Percentiles rank a stretch among this genome's conserved stretches.
These are phyloP conservation scores for Otolemur garnettii DNA, from an alignment of 2,113 vertebrate genomes.

Conservation along the genomic window DNA sequence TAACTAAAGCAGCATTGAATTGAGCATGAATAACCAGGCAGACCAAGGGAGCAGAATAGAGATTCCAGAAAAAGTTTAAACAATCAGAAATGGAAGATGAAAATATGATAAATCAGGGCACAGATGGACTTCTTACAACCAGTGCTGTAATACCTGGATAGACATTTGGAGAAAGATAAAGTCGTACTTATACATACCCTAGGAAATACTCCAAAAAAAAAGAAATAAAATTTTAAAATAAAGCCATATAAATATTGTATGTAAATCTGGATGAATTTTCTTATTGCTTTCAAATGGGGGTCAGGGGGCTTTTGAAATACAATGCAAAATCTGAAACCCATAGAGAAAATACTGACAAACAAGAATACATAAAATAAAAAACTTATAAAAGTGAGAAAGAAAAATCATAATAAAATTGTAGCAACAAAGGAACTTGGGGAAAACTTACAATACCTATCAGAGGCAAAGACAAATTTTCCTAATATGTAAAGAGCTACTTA, in stretches of 20 bases:
- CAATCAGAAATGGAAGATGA: neutral
- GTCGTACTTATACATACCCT: neutral
- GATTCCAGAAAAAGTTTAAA: constrained; percentile 20
- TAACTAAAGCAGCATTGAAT: neutral
- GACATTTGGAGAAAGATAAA: constrained; percentile 25
- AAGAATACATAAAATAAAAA: neutral
- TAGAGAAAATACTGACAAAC: constrained; percentile 39
- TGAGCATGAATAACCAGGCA: neutral
- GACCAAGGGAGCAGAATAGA: neutral
- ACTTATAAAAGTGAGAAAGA: neutral
- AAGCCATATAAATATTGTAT: neutral
- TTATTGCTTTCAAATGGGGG: neutral
- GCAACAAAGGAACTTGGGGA: neutral
- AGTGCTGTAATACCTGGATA: neutral
- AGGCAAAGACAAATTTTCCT: constrained; percentile 29
- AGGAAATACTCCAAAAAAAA: constrained; percentile 23
- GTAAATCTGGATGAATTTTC: neutral
- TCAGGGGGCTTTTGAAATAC: neutral
- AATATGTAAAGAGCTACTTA: neutral
- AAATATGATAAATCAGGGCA: neutral
- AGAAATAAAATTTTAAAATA: neutral
- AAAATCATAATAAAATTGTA: neutral
- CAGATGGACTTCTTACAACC: constrained; percentile 6
- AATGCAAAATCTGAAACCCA: neutral
- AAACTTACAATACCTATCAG: neutral